phyloP scores from a whole-genome alignment of 2,888 invertebrate species.

The Tenodera sinensis region DNA sequence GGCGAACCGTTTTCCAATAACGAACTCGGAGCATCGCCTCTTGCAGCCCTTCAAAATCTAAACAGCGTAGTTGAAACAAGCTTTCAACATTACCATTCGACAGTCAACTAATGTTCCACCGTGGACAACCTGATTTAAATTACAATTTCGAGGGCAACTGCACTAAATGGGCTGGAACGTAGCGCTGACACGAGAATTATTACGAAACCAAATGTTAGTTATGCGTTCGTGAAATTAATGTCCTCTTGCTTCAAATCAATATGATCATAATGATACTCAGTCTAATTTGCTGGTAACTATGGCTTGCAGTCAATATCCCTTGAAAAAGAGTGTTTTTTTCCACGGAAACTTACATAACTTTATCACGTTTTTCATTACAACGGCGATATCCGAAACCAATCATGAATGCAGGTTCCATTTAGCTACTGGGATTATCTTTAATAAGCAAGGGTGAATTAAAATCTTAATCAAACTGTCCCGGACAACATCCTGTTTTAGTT shows the following conservation, averaged over 20 bases:
- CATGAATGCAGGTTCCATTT: too few relatives aligned
- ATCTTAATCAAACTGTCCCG: too few relatives aligned
- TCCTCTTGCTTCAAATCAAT: not conserved
- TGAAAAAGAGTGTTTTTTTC: too few relatives aligned
- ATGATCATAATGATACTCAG: not conserved
- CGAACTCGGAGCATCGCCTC: not conserved
- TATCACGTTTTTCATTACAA: too few relatives aligned
- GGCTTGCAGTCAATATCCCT: not conserved
- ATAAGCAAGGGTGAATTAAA: too few relatives aligned
- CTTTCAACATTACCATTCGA: not conserved
- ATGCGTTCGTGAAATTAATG: not conserved
- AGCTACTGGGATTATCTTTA: too few relatives aligned
- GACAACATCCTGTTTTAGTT: too few relatives aligned
- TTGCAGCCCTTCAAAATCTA: not conserved
- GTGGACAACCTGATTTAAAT: not conserved
- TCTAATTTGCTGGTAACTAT: not conserved
- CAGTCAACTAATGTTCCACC: not conserved
- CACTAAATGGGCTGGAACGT: not conserved
- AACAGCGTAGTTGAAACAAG: not conserved
- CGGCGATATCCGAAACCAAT: too few relatives aligned
- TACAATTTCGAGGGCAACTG: not conserved
- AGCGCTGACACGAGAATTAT: not conserved
- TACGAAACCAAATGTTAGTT: not conserved
- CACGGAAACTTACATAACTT: too few relatives aligned
- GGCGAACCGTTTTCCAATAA: not conserved